Base-by-base conservation (phyloP, 2,888 invertebrate species). In the Nysson spinosus region DNA sequence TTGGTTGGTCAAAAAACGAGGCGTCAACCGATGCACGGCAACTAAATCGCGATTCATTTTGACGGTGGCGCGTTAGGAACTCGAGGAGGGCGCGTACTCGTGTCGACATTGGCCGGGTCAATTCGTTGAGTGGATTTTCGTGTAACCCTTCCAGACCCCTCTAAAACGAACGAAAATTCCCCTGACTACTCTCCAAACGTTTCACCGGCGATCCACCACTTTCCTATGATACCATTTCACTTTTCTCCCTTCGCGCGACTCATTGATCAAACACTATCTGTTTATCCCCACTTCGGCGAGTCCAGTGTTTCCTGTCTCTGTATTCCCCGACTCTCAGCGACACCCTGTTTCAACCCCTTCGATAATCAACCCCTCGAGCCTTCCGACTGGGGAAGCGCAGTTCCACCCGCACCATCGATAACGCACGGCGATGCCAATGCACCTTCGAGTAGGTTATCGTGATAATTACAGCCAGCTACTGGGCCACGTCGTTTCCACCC, bases 231-330 rank as follows among this genome's bases (percentile, higher is more conserved):
- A 50, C 32, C 37, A 26, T 55, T 52, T 52, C 42, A 14, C 19
- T 40, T 46, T 24, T n/a, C 28, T 46, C 52, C 32, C 26, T 6
- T 50, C n/a, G n/a, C 42, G 49, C 58, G 52, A 68, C 66, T 79
- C 79, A 74, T 79, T 77, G 78, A 81, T 80, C 79, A 82, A 79
- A 79, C 79, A 72, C 61, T 74, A 76, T 76, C 77, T 73, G 64
- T 61, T 72, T 58, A 69, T 69, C 63, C 70, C 67, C 62, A 52
- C 69, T 56, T 70, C 44, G 32, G 20, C 12, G 30, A 4, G 12
- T 9, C n/a, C 46, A 28, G 9, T 11, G n/a, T 26, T 26, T 5
- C 9, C 6, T 7, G 9, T 34, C 30, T 40, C 46, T 24, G 9
- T 28, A 32, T 12, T 22, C 12, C 42, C 44, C 42, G 7, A 46